Conservation (phyloP, 2,888 invertebrate species). For the Chrysina gloriosa region DNA sequence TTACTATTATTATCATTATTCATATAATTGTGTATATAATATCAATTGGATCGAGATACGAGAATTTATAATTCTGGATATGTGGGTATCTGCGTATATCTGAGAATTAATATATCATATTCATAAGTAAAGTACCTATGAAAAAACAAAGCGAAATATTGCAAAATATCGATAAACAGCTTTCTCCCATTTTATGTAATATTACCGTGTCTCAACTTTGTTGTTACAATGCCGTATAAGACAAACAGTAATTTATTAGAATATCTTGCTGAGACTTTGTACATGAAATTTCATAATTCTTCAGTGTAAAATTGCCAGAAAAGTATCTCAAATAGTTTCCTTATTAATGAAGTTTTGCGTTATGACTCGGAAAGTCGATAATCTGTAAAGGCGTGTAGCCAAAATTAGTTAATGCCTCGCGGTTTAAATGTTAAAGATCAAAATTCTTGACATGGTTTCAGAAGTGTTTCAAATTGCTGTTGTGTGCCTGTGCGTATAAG, state of each 20-base stretch:
- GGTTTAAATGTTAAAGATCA: constrained; percentile 15
- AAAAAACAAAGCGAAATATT: neutral
- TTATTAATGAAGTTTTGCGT: constrained; percentile 26
- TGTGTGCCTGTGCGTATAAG: too few species aligned
- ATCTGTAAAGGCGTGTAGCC: neutral
- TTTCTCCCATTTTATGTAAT: neutral
- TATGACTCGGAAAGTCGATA: constrained; percentile 3
- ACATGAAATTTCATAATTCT: neutral
- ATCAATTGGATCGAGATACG: constrained; percentile 5
- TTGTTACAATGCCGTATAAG: too few species aligned
- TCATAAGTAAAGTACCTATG: too few species aligned
- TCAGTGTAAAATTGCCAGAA: neutral
- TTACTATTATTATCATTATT: too few species aligned
- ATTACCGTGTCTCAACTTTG: too few species aligned
- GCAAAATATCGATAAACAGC: neutral
- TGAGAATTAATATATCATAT: neutral
- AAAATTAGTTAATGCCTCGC: constrained; percentile 4
- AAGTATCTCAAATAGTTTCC: constrained; percentile 20
- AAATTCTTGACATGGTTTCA: constrained; percentile 9
- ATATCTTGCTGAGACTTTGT: neutral
- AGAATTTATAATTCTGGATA: constrained; percentile 1
- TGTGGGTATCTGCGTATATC: neutral
- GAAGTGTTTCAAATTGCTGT: neutral
- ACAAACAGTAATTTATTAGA: neutral
- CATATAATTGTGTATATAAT: too few species aligned